A percentile compares a stretch with the other conserved stretches of the same genome.
Evolutionary conservation across 2,113 vertebrate species (phyloP).

Genomic region (Myocastor coypus): DNA sequence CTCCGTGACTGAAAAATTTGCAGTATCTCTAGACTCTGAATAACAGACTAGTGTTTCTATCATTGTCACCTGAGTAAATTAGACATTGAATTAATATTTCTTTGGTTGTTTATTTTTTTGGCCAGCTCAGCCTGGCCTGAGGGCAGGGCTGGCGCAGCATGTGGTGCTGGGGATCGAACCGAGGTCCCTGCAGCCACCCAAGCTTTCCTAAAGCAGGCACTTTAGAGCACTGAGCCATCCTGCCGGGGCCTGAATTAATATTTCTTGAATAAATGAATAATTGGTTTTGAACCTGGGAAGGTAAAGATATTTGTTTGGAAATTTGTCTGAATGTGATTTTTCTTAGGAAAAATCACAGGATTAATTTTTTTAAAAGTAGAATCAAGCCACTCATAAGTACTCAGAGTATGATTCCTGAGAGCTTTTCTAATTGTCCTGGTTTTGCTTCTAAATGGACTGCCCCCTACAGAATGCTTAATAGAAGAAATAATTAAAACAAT

Average conservation of each 20-base stretch:
- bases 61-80: not conserved
- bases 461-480: not conserved
- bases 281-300: not conserved
- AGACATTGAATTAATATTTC: not conserved
- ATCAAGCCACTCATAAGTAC: not conserved
- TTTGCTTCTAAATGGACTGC: not conserved
- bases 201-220: too few species aligned
- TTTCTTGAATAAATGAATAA: not conserved
- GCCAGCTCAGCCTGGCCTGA: too few species aligned
- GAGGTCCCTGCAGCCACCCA: too few species aligned
- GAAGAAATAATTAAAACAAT: not conserved
- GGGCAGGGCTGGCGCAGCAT: too few species aligned
- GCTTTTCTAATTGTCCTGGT: not conserved
- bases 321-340: not conserved
- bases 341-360: not conserved
- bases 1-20: not conserved
- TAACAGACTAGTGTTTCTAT: not conserved
- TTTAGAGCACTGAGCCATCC: too few species aligned
- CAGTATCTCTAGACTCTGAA: not conserved
- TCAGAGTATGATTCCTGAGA: not conserved
- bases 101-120: too few species aligned
- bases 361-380: not conserved
- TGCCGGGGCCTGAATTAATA: too few species aligned
- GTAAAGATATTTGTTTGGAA: not conserved
- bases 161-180: too few species aligned